Base-by-base conservation (phyloP, 2,797 vertebrate species). In the Chelonia mydas region DNA sequence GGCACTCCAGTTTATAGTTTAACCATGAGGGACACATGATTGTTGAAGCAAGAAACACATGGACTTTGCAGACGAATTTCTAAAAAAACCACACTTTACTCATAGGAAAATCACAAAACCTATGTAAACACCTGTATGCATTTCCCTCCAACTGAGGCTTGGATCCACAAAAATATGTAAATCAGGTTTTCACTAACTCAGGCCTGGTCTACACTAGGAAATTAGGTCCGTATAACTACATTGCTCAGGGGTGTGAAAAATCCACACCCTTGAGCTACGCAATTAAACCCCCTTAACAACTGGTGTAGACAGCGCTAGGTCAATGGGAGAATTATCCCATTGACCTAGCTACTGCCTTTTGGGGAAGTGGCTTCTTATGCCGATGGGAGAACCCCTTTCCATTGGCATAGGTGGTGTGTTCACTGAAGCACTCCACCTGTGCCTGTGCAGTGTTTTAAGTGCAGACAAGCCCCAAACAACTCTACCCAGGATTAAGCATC, bases 401-500 rank as follows among this genome's bases (percentile, higher is more conserved):
- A 21, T n/a, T n/a, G 33, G 33, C 61, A 68, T 68, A n/a, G 33
- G 16, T n/a, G 61, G 33, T 65, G 7, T n/a, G 16, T 37, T 68
- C 61, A 68, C 4, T 68, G 33, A 68, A 9, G 61, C 33, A 68
- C 33, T 19, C 19, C 61, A 68, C 61, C 33, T n/a, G 17, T 37
- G 33, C 16, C 61, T 37, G 16, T 19, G 61, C 33, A 68, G 16
- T 68, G 33, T 68, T 68, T 68, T n/a, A 68, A n/a, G 17, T 37
- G 17, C 33, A 68, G 33, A 68, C 7, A 68, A 37, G 61, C 33
- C 33, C 3, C 17, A 50, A 93, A 87, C n/a, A 90, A 28, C 2
- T 41, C 57, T 90, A 83, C n/a, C 28, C 54, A n/a, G 92, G 61
- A 95, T 90, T 86, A 94, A 93, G 89, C 47, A 51, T 88, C 80